These are phyloP conservation scores for Arnoldichthys spilopterus DNA, from an alignment of 2,797 vertebrate genomes.

Conservation along the genomic window DNA sequence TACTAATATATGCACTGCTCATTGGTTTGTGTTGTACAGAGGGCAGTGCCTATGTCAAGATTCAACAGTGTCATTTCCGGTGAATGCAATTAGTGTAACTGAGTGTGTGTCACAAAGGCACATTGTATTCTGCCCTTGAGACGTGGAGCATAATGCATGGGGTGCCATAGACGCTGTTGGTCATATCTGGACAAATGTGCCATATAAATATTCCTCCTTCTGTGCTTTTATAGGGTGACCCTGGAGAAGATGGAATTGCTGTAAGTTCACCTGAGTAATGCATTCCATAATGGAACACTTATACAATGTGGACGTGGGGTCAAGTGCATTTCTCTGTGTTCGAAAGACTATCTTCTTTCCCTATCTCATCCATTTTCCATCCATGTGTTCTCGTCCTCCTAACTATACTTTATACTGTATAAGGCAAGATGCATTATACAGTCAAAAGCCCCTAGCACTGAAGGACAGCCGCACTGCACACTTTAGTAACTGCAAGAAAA, in stretches of 20 bases:
- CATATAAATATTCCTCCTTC: constrained; percentile 44
- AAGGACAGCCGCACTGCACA: not conserved
- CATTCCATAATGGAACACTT: constrained; percentile 35
- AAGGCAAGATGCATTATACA: not conserved
- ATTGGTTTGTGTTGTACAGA: constrained; percentile 25
- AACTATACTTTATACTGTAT: not conserved
- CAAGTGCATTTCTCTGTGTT: constrained; percentile 35
- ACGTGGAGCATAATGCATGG: constrained; percentile 28
- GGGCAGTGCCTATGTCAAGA: constrained; percentile 5
- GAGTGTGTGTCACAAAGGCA: constrained; percentile 29
- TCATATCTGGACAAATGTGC: constrained; percentile 37
- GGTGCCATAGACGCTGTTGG: constrained; percentile 10
- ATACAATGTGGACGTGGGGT: constrained; percentile 27
- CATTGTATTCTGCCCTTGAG: constrained; percentile 49
- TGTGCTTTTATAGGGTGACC: constrained; percentile 84
- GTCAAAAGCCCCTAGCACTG: constrained; percentile 1
- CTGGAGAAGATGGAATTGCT: constrained; percentile 89
- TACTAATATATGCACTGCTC: constrained; percentile 8
- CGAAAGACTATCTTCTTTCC: not conserved
- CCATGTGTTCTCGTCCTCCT: not conserved
- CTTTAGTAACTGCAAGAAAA: too few relatives aligned
- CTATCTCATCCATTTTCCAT: not conserved
- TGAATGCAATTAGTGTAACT: constrained; percentile 29
- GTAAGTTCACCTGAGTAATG: constrained; percentile 77
- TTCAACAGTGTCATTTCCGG: constrained; percentile 17